These are phyloP conservation scores for Harpalus rubripes DNA, from an alignment of 2,888 invertebrate genomes.

Conservation along the genomic window DNA sequence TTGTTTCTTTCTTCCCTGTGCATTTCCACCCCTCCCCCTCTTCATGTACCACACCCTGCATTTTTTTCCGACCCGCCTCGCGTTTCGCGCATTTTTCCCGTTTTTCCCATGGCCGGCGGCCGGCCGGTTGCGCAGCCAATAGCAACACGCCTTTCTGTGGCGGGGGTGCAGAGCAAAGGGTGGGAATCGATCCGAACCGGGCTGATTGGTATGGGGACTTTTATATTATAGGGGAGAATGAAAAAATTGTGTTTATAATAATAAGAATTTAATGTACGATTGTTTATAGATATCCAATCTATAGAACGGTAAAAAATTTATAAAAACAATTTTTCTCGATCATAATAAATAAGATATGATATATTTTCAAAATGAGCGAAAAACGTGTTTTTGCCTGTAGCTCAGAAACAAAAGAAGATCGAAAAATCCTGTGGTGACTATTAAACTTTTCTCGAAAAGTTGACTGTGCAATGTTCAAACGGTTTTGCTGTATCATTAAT, in stretches of 20 bases:
- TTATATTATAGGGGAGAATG: not conserved
- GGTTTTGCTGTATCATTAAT: too few relatives aligned
- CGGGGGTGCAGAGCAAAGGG: not conserved
- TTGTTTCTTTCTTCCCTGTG: not conserved
- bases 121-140: conserved; percentile 44
- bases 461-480: too few relatives aligned
- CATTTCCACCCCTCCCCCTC: not conserved
- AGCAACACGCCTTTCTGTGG: not conserved
- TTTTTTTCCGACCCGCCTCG: conserved; percentile 53
- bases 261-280: not conserved
- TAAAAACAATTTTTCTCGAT: too few relatives aligned
- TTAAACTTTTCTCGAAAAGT: too few relatives aligned
- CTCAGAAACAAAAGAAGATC: too few relatives aligned
- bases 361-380: too few relatives aligned
- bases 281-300: not conserved
- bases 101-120: conserved; percentile 54
- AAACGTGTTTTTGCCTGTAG: too few relatives aligned
- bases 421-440: too few relatives aligned
- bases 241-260: not conserved
- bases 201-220: not conserved
- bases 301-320: too few relatives aligned
- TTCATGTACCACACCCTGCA: conserved; percentile 20
- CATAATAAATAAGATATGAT: too few relatives aligned
- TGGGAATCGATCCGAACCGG: not conserved
- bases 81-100: conserved; percentile 46